Evolutionary conservation across 2,113 vertebrate genomes (phyloP).

Genomic region (Scophthalmus maximus): DNA sequence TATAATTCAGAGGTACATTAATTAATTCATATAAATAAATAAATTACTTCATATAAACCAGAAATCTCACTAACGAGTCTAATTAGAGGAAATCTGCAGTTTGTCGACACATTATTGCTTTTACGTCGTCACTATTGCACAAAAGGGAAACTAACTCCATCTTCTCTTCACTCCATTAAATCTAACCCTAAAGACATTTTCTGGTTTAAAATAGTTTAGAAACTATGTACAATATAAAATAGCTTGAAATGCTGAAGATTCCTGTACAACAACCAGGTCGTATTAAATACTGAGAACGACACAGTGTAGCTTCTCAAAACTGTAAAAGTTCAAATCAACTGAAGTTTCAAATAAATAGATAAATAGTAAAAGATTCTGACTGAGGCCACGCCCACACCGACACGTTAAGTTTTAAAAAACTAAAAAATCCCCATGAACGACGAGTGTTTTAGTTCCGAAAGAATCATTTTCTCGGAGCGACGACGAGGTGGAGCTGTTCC

Average conservation of each 20-base stretch:
- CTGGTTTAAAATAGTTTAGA: slow-evolving; percentile 35
- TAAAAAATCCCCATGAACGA: no score
- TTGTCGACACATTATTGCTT: slow-evolving; percentile 65
- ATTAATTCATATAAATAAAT: slow-evolving; percentile 15
- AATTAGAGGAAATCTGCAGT: slow-evolving; percentile 3
- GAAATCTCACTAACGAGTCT: slow-evolving; percentile 2
- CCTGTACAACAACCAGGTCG: no score
- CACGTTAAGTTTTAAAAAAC: no score
- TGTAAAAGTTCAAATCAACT: no score
- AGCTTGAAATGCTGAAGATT: slow-evolving; percentile 37
- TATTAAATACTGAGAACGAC: slow-evolving; percentile 6
- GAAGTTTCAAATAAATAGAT: no score
- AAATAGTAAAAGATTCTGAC: no score
- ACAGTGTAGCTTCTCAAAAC: background rate
- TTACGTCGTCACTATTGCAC: slow-evolving; percentile 52
- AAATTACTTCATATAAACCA: slow-evolving; percentile 15
- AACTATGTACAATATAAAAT: slow-evolving; percentile 56
- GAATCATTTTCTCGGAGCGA: no score
- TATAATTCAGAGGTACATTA: slow-evolving; percentile 48
- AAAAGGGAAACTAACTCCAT: slow-evolving; percentile 14
- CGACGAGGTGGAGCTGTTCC: no score
- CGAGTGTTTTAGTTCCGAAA: no score
- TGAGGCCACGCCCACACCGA: no score
- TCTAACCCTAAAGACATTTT: slow-evolving; percentile 37
- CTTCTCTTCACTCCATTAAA: slow-evolving; percentile 8